Conservation (phyloP, 2,113 vertebrate species). For the Hippopotamus amphibius region DNA sequence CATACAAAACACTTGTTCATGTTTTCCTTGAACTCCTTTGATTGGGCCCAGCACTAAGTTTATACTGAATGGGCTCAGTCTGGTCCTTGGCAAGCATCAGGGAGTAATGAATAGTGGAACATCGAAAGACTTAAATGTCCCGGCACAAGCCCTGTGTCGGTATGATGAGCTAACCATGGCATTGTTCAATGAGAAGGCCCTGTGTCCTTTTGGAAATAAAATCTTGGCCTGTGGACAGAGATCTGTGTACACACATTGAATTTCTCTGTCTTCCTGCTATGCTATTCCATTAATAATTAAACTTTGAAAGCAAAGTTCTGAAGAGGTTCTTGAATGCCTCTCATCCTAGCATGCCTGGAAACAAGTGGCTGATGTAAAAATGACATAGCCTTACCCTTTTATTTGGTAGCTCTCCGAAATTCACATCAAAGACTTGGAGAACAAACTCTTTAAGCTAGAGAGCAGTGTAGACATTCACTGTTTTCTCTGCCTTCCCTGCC, state of each 20-base stretch:
- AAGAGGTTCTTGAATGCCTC: constrained; percentile 80
- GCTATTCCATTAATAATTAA: constrained; percentile 81
- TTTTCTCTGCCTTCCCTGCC: background rate
- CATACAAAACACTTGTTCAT: constrained; percentile 81
- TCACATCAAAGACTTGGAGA: constrained; percentile 75
- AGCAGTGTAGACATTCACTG: constrained; percentile 50
- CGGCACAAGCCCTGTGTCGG: constrained; percentile 77
- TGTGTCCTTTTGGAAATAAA: constrained; percentile 82
- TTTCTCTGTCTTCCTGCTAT: constrained; percentile 80
- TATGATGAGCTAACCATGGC: constrained; percentile 81
- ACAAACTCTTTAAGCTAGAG: constrained; percentile 71
- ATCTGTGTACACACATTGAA: constrained; percentile 79
- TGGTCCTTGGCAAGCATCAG: constrained; percentile 79
- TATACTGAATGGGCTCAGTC: constrained; percentile 80
- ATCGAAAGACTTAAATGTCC: constrained; percentile 79
- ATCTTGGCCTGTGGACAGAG: constrained; percentile 80
- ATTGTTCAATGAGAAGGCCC: constrained; percentile 79
- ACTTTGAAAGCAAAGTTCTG: constrained; percentile 81
- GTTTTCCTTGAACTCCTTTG: constrained; percentile 84
- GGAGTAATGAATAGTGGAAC: constrained; percentile 79
- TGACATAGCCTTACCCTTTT: constrained; percentile 66
- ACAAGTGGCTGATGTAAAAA: constrained; percentile 76
- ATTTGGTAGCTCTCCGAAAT: constrained; percentile 69
- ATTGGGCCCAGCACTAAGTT: constrained; percentile 75
- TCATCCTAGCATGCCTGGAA: constrained; percentile 74